Conservation (phyloP, 2,113 vertebrate species). For the Heptranchias perlo region DNA sequence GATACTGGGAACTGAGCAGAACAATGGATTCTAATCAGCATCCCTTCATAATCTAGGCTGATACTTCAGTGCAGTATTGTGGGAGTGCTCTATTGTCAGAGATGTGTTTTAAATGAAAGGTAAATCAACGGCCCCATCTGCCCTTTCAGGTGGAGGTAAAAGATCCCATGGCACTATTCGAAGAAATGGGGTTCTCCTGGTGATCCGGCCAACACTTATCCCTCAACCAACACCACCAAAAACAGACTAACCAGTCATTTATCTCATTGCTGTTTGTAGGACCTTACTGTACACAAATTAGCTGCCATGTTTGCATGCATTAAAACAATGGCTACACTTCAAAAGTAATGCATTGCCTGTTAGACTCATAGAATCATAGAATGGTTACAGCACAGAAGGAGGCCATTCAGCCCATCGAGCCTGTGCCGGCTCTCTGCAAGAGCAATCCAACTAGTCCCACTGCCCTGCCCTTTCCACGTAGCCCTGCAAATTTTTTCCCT, state of each 20-base stretch:
- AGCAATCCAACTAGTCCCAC: no score
- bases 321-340: not conserved
- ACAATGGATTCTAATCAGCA: not conserved
- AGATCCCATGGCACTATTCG: not conserved
- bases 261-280: no score
- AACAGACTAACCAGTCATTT: no score
- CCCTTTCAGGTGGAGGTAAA: not conserved
- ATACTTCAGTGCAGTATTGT: not conserved
- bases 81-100: not conserved
- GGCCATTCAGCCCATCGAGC: no score
- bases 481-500: no score
- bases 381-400: no score
- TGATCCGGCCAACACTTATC: not conserved
- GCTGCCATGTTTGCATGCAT: not conserved
- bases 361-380: no score
- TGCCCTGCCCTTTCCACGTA: no score
- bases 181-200: not conserved
- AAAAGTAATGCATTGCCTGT: not conserved
- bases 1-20: not conserved
- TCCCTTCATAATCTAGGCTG: not conserved
- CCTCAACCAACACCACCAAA: not conserved
- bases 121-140: not conserved
- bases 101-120: not conserved
- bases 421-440: no score
- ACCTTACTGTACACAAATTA: not conserved